These are phyloP conservation scores for Palythoa grandiflora DNA, from an alignment of 92 coral and sea anemone genomes.

Conservation along the genomic window DNA sequence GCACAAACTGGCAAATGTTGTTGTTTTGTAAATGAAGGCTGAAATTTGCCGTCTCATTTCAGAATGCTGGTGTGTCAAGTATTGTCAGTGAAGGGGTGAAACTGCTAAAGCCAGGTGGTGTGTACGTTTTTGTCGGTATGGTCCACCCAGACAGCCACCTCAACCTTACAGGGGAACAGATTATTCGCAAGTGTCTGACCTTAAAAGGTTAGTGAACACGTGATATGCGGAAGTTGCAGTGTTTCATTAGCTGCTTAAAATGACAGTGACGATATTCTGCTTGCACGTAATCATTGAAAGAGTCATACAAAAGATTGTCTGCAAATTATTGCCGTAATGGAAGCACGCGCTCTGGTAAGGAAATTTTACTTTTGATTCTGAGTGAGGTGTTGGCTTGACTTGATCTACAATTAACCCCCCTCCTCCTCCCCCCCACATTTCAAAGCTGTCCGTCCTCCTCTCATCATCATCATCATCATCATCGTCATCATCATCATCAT, in stretches of 20 bases:
- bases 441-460: too few species aligned
- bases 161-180: slow-evolving; percentile 89
- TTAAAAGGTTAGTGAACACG: slow-evolving; percentile 70
- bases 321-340: too few species aligned
- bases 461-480: too few species aligned
- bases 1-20: neutral
- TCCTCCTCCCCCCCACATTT: too few species aligned
- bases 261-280: too few species aligned
- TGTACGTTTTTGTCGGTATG: slow-evolving; percentile 87
- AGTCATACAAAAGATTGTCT: too few species aligned
- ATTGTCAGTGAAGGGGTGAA: slow-evolving; percentile 85
- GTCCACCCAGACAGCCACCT: slow-evolving; percentile 94
- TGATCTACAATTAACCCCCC: too few species aligned
- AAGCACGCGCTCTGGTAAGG: too few species aligned
- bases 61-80: slow-evolving; percentile 89
- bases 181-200: slow-evolving; percentile 90
- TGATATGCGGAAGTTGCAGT: neutral
- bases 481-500: too few species aligned
- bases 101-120: slow-evolving; percentile 84
- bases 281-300: too few species aligned
- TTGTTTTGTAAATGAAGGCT: neutral
- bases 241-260: neutral
- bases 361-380: too few species aligned
- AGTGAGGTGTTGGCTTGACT: too few species aligned
- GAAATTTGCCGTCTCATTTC: neutral